A percentile compares a stretch with the other conserved stretches of the same genome.
Evolutionary conservation across 2,113 vertebrate genomes (phyloP).

Genomic region (Otus sunia): DNA sequence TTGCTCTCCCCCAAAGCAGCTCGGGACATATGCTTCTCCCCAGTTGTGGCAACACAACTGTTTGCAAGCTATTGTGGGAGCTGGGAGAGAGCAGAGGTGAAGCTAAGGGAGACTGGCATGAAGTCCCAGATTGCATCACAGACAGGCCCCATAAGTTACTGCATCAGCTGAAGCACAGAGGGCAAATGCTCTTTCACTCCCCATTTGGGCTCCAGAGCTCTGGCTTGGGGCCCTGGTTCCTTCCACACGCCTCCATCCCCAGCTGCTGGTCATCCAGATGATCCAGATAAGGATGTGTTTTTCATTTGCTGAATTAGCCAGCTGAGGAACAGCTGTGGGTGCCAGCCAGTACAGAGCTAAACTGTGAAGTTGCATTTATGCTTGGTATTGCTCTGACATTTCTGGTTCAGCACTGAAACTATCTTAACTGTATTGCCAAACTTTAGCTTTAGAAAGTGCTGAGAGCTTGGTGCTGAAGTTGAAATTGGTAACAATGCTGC

Average conservation of each 20-base stretch:
- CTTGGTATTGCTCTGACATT: background rate
- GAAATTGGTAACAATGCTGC: background rate
- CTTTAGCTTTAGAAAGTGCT: background rate
- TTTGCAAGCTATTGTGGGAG: background rate
- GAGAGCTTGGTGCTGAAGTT: background rate
- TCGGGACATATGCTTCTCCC: background rate
- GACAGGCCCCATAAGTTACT: background rate
- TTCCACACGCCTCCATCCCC: background rate
- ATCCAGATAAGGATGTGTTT: background rate
- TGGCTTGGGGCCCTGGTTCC: background rate
- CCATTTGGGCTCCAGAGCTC: background rate
- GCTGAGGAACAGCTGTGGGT: background rate
- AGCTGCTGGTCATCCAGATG: background rate
- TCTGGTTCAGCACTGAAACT: background rate
- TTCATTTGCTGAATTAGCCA: background rate
- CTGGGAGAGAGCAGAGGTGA: background rate
- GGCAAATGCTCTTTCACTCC: background rate
- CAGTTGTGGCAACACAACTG: background rate
- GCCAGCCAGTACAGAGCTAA: background rate
- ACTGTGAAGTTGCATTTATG: background rate
- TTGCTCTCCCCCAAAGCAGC: background rate
- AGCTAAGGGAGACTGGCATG: background rate
- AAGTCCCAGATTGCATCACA: background rate
- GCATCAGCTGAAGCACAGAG: accelerated
- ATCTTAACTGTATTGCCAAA: background rate